A percentile compares a stretch with the other conserved stretches of the same genome.
These are phyloP conservation scores for Coracopsis vasa DNA, from an alignment of 2,113 vertebrate species.

Conservation along the genomic window DNA sequence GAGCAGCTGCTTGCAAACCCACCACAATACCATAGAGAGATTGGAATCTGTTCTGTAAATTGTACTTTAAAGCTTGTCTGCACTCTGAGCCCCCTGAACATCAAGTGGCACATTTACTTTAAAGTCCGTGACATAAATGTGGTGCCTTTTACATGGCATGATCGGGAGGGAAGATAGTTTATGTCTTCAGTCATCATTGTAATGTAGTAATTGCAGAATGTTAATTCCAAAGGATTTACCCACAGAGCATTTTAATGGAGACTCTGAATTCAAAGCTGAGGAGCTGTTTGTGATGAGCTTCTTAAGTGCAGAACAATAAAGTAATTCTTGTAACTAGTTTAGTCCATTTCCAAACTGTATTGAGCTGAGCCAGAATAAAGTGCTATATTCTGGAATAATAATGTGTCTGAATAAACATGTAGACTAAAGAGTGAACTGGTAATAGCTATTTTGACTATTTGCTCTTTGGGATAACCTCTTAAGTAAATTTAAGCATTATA, in stretches of 20 bases:
- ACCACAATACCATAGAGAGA: not conserved
- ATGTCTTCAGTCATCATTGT: not conserved
- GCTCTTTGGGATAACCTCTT: not conserved
- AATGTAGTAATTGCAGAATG: not conserved
- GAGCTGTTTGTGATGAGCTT: not conserved
- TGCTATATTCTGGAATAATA: not conserved
- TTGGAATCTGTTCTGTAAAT: not conserved
- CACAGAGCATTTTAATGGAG: not conserved
- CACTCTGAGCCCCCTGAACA: not conserved
- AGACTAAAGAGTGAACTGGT: not conserved
- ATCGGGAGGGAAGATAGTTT: not conserved
- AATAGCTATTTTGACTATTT: not conserved
- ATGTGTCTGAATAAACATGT: not conserved
- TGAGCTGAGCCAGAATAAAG: not conserved
- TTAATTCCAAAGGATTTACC: conserved; percentile 17
- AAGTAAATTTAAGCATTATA: not conserved
- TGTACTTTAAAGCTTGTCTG: not conserved
- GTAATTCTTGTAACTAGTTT: not conserved
- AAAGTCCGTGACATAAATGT: not conserved
- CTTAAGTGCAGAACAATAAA: not conserved
- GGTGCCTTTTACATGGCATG: not conserved
- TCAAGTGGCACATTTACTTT: not conserved
- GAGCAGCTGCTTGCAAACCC: not conserved
- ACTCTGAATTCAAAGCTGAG: not conserved
- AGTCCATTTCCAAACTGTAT: not conserved